Percentiles rank a stretch among this genome's conserved stretches.
Evolutionary conservation across 2,113 vertebrate species (phyloP).

Genomic region (Urocynchramus pylzowi): DNA sequence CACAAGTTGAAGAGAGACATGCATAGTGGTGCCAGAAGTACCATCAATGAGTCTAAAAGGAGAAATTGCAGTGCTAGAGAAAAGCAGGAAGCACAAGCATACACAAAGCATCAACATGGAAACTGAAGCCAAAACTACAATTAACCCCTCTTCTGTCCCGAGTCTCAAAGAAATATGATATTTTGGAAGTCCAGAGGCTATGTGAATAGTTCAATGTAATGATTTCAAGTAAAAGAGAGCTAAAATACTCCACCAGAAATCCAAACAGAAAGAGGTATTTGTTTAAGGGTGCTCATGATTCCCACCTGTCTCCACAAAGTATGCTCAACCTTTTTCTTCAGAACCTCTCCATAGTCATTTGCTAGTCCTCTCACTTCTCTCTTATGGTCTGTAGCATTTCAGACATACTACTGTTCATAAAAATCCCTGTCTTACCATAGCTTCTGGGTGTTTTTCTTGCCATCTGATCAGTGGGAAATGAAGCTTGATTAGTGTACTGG

Average conservation of each 20-base stretch:
- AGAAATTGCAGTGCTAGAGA: not conserved
- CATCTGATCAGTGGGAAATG: not conserved
- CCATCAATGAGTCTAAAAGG: not conserved
- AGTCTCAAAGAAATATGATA: not conserved
- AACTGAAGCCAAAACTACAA: not conserved
- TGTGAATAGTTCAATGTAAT: not conserved
- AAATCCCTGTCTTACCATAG: not conserved
- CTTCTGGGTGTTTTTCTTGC: not conserved
- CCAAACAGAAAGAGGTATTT: not conserved
- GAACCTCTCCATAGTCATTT: not conserved
- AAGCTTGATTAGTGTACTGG: not conserved
- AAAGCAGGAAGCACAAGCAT: not conserved
- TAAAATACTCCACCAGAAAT: not conserved
- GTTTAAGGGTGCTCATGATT: not conserved
- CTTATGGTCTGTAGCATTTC: not conserved
- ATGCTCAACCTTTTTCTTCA: not conserved
- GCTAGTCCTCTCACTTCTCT: rapidly evolving
- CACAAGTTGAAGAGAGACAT: not conserved
- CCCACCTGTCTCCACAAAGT: not conserved
- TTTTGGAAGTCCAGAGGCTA: not conserved
- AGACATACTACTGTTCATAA: not conserved
- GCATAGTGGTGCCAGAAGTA: not conserved
- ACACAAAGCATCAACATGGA: not conserved
- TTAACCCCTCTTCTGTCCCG: not conserved
- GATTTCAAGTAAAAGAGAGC: not conserved